Evolutionary conservation across 2,113 vertebrate species (phyloP), one percentile per base, ranked within the genome.

Genomic region (Ochotona curzoniae): DNA sequence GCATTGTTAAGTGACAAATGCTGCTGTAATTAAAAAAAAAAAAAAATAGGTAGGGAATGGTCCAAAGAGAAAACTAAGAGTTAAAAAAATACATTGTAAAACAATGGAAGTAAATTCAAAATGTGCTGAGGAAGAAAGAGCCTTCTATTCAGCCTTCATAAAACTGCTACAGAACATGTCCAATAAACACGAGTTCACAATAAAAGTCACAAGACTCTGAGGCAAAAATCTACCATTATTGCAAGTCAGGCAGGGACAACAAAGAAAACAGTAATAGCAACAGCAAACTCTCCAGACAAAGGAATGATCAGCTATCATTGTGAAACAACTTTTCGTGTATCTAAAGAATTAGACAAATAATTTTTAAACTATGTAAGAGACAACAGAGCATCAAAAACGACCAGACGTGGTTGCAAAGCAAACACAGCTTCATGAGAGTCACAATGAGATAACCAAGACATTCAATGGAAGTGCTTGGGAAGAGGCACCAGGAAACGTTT

Each of bases 61-160:
- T 93, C 67, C 38, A 71, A 76, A 20, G 18, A 32, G 25, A 79
- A 93, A 92, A 70, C 6, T 49, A 51, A 83, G 12, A 91, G 61
- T 89, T 51, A 20, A 7, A 94, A 79, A 35, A n/a, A 64, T 70
- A 74, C 5, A 54, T 13, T n/a, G 23, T 67, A 69, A 79, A 89
- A 75, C 66, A 83, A n/a, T 90, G 82, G 74, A 83, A 81, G 23
- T 7, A 67, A 91, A 73, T 8, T 69, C 35, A 79, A 61, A 94
- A 26, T 23, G 10, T 64, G n/a, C 51, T 49, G 32, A 47, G 38
- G 14, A 2, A 54, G 0, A 28, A 21, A 15, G 26, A 30, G 10
- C 12, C 57, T 88, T 67, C 49, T 64, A n/a, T 38, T 88, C 70
- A 71, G 74, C 1, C 44, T 61, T 83, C n/a, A 83, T n/a, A 86